Conservation (phyloP, 2,797 vertebrate species). For the Poecilia gillii region DNA sequence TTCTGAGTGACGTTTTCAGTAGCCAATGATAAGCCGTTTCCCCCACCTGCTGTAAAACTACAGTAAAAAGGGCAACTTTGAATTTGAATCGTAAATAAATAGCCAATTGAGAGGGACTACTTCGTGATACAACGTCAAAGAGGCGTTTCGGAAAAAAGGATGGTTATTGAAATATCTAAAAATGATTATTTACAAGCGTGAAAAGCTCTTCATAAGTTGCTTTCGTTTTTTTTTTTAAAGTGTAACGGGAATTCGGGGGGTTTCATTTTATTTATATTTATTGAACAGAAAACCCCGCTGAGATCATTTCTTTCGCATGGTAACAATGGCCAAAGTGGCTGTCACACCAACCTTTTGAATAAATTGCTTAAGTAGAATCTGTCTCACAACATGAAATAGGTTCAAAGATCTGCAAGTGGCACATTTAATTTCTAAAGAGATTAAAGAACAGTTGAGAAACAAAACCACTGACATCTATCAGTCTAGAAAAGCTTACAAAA, state of each 20-base stretch:
- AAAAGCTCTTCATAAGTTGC: neutral
- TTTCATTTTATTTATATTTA: neutral
- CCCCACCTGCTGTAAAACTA: neutral
- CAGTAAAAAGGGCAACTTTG: slow-evolving; percentile 40
- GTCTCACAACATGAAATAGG: neutral
- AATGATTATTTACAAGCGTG: neutral
- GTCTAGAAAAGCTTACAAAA: neutral
- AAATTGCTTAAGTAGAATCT: neutral
- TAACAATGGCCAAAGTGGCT: neutral
- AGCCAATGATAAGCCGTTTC: slow-evolving; percentile 38
- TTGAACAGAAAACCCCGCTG: neutral
- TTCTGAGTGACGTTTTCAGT: slow-evolving; percentile 39
- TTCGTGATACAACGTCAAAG: neutral
- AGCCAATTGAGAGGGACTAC: slow-evolving; percentile 51
- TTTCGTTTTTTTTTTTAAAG: neutral
- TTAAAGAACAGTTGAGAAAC: neutral
- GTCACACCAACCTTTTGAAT: neutral
- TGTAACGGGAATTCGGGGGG: too few species aligned
- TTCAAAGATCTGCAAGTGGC: neutral
- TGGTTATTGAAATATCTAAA: neutral
- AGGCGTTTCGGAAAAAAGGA: neutral
- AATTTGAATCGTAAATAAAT: slow-evolving; percentile 72
- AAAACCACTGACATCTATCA: neutral
- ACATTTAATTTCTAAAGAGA: neutral
- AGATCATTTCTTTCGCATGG: neutral